Evolutionary conservation across 2,888 invertebrate genomes (phyloP), one percentile per base, ranked within the genome.

Genomic region (Meiosimyza platycephala): DNA sequence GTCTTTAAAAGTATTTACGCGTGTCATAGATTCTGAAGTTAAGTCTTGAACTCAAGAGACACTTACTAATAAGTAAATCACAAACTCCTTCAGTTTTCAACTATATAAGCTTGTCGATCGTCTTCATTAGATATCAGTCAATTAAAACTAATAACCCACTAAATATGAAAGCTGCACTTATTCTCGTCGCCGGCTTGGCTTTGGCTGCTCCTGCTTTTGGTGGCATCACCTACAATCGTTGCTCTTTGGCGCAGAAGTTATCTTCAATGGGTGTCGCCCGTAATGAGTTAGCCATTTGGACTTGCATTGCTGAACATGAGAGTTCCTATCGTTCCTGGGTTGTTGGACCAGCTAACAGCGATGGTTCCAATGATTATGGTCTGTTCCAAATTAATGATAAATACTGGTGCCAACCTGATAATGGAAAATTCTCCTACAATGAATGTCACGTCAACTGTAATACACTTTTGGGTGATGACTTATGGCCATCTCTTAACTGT

Each of bases 301-400:
- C 80, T 1, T 85, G 85, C 76, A 79, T 84, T 66, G 83, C 81
- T 13, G 15, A 84, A 62, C 78, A 79, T 48, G 84, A 83, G 75
- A 83, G 82, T 60, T 47, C 71, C 0, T 85, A 87, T 55, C 85
- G 87, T 57, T 89, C 90, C 0, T 77, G 85, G 18, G 86, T 84
- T 2, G 82, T 86, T 5, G 88, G 89, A 0, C 85, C 83, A 3
- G 75, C 83, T 0, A 89, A 90, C 80, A 88, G 89, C 74, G 22
- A 28, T 28, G 89, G 90, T 1, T 83, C 85, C 70, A 79, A 79
- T 57, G 87, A 88, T 78, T 87, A 81, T 74, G 85, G 85, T n/a
- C 78, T 85, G 71, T 85, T 85, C 77, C 85, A 86, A 52, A 72
- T 76, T 40, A 74, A 74, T 33, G 16, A 69, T 50, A 22, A 64